Evolutionary conservation across 2,113 vertebrate species (phyloP).

Genomic region (Stegastes partitus): DNA sequence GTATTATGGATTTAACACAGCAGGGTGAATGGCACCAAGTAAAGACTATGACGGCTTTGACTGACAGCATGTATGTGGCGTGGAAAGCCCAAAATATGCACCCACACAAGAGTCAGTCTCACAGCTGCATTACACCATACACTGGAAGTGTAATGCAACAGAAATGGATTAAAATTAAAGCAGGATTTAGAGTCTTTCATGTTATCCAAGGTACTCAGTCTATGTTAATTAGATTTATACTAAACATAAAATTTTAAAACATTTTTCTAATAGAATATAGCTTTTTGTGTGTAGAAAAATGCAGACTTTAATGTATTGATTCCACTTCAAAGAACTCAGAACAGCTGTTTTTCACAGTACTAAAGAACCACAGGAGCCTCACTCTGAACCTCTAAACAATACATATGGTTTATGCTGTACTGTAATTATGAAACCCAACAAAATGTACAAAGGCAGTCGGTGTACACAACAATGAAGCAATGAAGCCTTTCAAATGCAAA

Average conservation of each 20-base stretch:
- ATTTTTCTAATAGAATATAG: neutral
- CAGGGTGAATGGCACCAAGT: constrained; percentile 49
- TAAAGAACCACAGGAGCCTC: constrained; percentile 20
- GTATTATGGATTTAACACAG: constrained; percentile 59
- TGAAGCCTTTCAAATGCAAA: neutral
- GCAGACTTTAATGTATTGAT: neutral
- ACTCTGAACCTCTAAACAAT: constrained; percentile 22
- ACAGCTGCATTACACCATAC: neutral
- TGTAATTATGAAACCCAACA: constrained; percentile 48
- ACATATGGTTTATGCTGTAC: constrained; percentile 20
- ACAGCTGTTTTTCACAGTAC: constrained; percentile 41
- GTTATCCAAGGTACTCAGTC: too few species aligned
- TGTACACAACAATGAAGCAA: constrained; percentile 4
- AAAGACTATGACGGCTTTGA: constrained; percentile 37
- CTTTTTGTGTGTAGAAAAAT: neutral
- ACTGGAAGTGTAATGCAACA: too few species aligned
- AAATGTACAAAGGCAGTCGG: constrained; percentile 34
- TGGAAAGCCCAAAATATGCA: neutral
- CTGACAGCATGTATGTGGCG: constrained; percentile 27
- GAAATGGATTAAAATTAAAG: too few species aligned
- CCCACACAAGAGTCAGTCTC: neutral
- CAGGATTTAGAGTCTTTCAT: too few species aligned
- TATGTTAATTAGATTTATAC: too few species aligned
- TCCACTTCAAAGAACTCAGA: constrained; percentile 26
- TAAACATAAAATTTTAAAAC: too few species aligned